phyloP scores from a whole-genome alignment of 2,888 invertebrate species.

The Caenorhabditis doughertyi region DNA sequence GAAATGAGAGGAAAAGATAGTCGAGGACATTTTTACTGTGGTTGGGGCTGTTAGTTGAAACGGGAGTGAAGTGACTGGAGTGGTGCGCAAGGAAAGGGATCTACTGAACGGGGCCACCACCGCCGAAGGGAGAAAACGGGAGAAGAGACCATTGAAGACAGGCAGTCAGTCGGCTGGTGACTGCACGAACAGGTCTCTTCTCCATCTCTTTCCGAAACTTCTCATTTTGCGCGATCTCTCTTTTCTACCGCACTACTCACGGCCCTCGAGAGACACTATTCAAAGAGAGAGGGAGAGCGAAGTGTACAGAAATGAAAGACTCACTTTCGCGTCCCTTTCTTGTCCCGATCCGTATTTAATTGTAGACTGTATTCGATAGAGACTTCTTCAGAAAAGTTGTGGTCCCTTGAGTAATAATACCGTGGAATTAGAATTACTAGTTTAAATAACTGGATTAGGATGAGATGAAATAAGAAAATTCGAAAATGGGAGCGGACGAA shows the following conservation, averaged over 20 bases:
- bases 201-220: slow-evolving; percentile 59
- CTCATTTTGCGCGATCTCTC: slow-evolving; percentile 63
- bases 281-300: slow-evolving; percentile 61
- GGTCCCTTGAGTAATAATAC: slow-evolving; percentile 21
- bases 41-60: slow-evolving; percentile 54
- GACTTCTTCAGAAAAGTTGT: slow-evolving; percentile 6
- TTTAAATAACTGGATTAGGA: not conserved
- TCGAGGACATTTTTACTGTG: slow-evolving; percentile 56
- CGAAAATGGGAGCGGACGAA: not conserved
- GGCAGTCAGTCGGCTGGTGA: slow-evolving; percentile 61
- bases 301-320: slow-evolving; percentile 46
- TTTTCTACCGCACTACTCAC: slow-evolving; percentile 59
- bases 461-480: not conserved
- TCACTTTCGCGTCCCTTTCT: slow-evolving; percentile 57
- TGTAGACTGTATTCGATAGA: slow-evolving; percentile 55
- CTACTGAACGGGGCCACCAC: slow-evolving; percentile 63
- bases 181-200: slow-evolving; percentile 65
- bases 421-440: slow-evolving; percentile 17
- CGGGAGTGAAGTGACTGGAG: slow-evolving; percentile 59
- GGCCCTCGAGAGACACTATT: slow-evolving; percentile 50
- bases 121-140: slow-evolving; percentile 49
- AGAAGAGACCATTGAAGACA: slow-evolving; percentile 64
- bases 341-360: slow-evolving; percentile 62
- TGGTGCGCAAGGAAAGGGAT: slow-evolving; percentile 57
- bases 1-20: slow-evolving; percentile 44